A percentile compares a stretch with the other conserved stretches of the same genome.
phyloP scores from a whole-genome alignment of 1,140 invertebrate genomes.

The Platyura marginata region DNA sequence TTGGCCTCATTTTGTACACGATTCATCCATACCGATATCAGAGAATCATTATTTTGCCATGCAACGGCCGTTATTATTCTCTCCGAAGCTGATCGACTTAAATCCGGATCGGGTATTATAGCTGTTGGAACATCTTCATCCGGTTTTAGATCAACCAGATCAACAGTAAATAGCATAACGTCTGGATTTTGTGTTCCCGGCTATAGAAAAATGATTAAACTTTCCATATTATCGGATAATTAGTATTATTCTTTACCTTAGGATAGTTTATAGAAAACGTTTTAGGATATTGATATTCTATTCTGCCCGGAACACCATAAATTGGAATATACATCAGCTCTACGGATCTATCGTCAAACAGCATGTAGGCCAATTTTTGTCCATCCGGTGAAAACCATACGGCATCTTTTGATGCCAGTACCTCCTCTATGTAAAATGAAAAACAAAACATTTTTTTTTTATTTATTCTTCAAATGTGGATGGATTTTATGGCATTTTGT shows the following conservation, averaged over 20 bases:
- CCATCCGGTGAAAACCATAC: constrained; percentile 79
- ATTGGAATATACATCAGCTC: constrained; percentile 41
- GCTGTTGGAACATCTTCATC: constrained; percentile 10
- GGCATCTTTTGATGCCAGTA: constrained; percentile 66
- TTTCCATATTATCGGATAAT: not conserved
- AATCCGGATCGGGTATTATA: constrained; percentile 15
- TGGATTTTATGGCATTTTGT: constrained; percentile 5
- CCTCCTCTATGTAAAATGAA: constrained; percentile 52
- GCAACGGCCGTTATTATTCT: constrained; percentile 31
- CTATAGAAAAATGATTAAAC: not conserved
- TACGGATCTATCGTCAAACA: constrained; percentile 61
- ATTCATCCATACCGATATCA: constrained; percentile 69
- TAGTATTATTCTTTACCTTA: constrained; percentile 33
- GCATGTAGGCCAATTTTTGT: constrained; percentile 58
- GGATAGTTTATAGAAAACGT: constrained; percentile 62
- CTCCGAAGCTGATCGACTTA: constrained; percentile 15
- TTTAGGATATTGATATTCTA: constrained; percentile 45
- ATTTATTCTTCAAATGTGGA: constrained; percentile 69
- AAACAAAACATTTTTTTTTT: too few relatives aligned
- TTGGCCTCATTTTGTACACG: constrained; percentile 54
- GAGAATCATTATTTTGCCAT: constrained; percentile 44
- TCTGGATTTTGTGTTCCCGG: constrained; percentile 22
- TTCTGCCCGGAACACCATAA: constrained; percentile 44
- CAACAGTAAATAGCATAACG: constrained; percentile 18
- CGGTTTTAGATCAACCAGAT: not conserved